Percentiles rank a stretch among this genome's conserved stretches.
Evolutionary conservation across 2,113 vertebrate genomes (phyloP).

Genomic region (Pycnonotus jocosus): DNA sequence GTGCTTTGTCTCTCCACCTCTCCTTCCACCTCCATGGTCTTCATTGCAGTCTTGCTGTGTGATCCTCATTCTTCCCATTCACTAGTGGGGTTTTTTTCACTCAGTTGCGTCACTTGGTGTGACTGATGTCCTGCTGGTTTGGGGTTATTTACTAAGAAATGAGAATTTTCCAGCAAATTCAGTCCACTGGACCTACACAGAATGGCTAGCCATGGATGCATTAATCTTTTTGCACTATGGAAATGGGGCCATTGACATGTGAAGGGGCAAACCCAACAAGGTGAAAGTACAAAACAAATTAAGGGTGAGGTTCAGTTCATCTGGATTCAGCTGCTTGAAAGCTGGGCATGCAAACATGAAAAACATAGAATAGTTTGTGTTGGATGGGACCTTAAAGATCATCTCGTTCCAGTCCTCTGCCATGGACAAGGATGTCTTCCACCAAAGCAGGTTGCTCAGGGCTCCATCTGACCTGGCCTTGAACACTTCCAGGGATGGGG

Average conservation of each 20-base stretch:
- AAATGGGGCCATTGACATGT: accelerated
- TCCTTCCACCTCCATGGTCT: not conserved
- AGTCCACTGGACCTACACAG: accelerated
- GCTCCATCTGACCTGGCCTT: not conserved
- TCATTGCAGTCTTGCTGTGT: not conserved
- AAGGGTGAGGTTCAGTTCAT: not conserved
- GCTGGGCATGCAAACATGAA: not conserved
- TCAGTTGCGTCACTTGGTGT: not conserved
- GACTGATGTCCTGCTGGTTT: not conserved
- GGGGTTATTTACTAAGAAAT: not conserved
- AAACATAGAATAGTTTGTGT: not conserved
- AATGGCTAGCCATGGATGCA: not conserved
- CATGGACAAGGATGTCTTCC: not conserved
- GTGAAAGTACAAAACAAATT: not conserved
- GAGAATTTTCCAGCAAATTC: not conserved
- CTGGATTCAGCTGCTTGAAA: not conserved
- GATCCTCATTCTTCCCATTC: not conserved
- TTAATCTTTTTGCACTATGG: not conserved
- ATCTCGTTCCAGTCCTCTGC: not conserved
- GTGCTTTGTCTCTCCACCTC: not conserved
- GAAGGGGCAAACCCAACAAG: not conserved
- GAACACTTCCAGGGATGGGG: not conserved
- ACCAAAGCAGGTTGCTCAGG: not conserved
- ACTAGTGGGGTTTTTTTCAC: accelerated
- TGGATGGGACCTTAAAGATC: not conserved